Base-by-base conservation (phyloP, 2,888 invertebrate species). In the Crossocerus cetratus region DNA sequence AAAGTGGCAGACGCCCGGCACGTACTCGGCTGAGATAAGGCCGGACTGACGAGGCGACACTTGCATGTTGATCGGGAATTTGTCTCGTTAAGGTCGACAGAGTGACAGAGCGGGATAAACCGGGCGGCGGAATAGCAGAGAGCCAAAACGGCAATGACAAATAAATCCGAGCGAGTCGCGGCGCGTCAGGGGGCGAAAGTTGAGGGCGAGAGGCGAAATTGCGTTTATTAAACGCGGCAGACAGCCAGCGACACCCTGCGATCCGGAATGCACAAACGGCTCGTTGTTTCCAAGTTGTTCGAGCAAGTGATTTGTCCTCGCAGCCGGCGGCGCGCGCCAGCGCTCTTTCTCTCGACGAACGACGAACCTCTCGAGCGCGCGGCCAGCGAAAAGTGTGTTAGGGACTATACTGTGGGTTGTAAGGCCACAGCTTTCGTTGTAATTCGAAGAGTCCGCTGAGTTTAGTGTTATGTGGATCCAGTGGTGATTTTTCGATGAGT, bases 191-290 rank as follows among this genome's bases (percentile, higher is more conserved):
- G 55, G 57, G 13, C 32, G n/a, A 16, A 16, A n/a, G n/a, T 5
- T 43, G 43, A 23, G 8, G 49, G 2, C 16, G 22, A 16, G n/a
- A n/a, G 13, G 0, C 18, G 20, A 20, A 22, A 69, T n/a, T 53
- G 54, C 22, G 69, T 69, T 62, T 65, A 60, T 44, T 60, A 60
- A 60, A 45, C 49, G 54, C 32, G 32, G 11, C 5, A 32, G 8
- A 4, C 32, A 62, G 22, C n/a, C 45, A 54, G 22, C 23, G 62
- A 16, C 11, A 16, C 18, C 13, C 16, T 16, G 32, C 54, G 32
- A 53, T 62, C 32, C 44, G 60, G 60, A 60, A 60, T 45, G 22
- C 60, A 60, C 23, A 60, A 60, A 45, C 60, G 44, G 44, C 22
- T 20, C 32, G 32, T 21, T 54, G 32, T 49, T 54, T 16, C 62